A percentile compares a stretch with the other conserved stretches of the same genome.
Evolutionary conservation across 2,113 vertebrate genomes (phyloP).

Genomic region (Carassius auratus): DNA sequence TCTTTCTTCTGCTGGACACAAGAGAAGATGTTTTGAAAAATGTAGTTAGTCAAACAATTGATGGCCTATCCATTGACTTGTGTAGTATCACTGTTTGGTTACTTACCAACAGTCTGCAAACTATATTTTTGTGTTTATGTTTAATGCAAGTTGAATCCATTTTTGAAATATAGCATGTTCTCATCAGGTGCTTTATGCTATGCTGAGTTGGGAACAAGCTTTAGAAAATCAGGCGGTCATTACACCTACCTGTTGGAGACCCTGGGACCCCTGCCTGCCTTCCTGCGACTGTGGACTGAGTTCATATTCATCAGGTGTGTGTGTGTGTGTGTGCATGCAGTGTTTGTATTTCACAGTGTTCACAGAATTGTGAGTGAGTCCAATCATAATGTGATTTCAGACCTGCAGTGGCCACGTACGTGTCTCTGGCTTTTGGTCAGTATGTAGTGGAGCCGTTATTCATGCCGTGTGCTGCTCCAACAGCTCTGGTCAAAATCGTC

Average conservation of each 20-base stretch:
- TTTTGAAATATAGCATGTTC: neutral
- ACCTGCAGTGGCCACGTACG: slow-evolving; percentile 81
- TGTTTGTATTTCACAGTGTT: neutral
- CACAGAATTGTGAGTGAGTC: neutral
- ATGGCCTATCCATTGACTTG: too few species aligned
- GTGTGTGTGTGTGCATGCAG: too few species aligned
- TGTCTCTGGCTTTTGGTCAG: slow-evolving; percentile 83
- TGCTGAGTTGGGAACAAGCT: slow-evolving; percentile 87
- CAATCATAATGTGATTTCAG: slow-evolving; percentile 62
- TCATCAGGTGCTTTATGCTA: slow-evolving; percentile 82
- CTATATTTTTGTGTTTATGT: too few species aligned
- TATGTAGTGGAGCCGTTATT: slow-evolving; percentile 86
- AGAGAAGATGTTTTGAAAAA: too few species aligned
- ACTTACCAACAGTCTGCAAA: too few species aligned
- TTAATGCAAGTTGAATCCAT: too few species aligned
- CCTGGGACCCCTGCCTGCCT: slow-evolving; percentile 83
- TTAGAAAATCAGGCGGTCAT: slow-evolving; percentile 87
- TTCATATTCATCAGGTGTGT: slow-evolving; percentile 83
- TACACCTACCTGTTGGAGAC: slow-evolving; percentile 88
- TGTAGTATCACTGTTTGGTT: too few species aligned
- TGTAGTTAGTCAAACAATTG: too few species aligned
- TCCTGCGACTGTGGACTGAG: slow-evolving; percentile 85
- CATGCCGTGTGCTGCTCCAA: slow-evolving; percentile 80
- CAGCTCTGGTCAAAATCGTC: slow-evolving; percentile 76
- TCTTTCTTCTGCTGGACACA: too few species aligned